Evolutionary conservation across 2,113 vertebrate genomes (phyloP).

Genomic region (Megatriorchis doriae): DNA sequence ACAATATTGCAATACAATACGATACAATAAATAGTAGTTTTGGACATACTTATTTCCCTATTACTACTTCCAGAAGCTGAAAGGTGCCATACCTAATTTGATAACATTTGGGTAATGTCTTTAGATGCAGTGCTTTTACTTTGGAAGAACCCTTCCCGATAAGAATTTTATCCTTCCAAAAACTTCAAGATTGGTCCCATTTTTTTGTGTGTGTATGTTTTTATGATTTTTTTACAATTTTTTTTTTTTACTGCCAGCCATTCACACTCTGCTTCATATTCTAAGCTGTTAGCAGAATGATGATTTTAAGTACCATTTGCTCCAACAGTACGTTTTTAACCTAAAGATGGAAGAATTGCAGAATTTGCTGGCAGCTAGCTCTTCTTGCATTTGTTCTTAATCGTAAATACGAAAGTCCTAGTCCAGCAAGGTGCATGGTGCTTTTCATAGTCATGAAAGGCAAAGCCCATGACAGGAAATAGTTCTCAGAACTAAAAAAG

Average conservation of each 20-base stretch:
- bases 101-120: neutral
- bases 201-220: neutral
- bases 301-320: neutral
- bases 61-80: neutral
- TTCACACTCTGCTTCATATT: neutral
- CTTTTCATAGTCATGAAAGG: accelerated
- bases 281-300: neutral
- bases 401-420: neutral
- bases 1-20: accelerated
- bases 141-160: neutral
- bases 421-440: accelerated
- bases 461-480: neutral
- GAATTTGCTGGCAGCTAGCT: neutral
- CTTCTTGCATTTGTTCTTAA: neutral
- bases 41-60: accelerated
- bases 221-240: too few relatives aligned
- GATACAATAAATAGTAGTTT: neutral
- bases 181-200: neutral
- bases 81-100: neutral
- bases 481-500: neutral
- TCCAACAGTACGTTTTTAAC: neutral
- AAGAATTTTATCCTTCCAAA: neutral
- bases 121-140: neutral
- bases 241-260: neutral
- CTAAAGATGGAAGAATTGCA: neutral